Base-by-base conservation (phyloP, 2,888 invertebrate species). In the Pristionchus mayeri region DNA sequence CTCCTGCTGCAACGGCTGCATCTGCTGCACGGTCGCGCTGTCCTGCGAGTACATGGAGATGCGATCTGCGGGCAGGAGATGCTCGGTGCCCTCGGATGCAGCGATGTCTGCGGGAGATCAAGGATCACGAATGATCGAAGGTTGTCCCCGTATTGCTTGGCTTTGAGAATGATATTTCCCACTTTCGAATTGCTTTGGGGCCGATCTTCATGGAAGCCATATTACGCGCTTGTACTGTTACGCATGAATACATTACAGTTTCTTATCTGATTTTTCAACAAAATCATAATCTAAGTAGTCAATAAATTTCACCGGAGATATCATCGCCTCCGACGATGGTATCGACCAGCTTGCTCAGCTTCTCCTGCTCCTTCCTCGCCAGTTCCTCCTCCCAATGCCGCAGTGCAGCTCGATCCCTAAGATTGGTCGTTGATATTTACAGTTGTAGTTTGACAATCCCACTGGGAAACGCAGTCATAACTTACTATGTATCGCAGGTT, bases 301-400 rank as follows among this genome's bases (percentile, higher is more conserved):
- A n/a, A n/a, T n/a, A n/a, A 7, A 44, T 11, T 40, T n/a, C 24
- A 81, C 81, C 81, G 21, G 81, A 81, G 11, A 48, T 30, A n/a
- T 84, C 84, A 37, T 84, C 84, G 30, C 84, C 84, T 13, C 84
- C 84, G 16, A 76, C 84, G 18, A 84, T 84, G 34, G 44, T 76
- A n/a, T 84, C 90, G 52, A 87, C 52, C 13, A 90, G 86, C 48
- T 88, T 89, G 50, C 86, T 85, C 78, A 90, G 75, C 9, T 89
- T 85, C 24, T 90, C 89, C 0, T 87, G 88, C 82, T 90, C 90
- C 30, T 89, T 76, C 9, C 86, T 84, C 3, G 86, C 88, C 37
- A 85, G 86, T 76, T 90, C 90, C 63, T 85, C 85, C 57, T 90
- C 89, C 90, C 90, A 90, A 30, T 87, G 87, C 37, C 85, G 86